Evolutionary conservation across 2,888 invertebrate genomes (phyloP), one percentile per base, ranked within the genome.

Genomic region (Chrysotoxum bicinctum): DNA sequence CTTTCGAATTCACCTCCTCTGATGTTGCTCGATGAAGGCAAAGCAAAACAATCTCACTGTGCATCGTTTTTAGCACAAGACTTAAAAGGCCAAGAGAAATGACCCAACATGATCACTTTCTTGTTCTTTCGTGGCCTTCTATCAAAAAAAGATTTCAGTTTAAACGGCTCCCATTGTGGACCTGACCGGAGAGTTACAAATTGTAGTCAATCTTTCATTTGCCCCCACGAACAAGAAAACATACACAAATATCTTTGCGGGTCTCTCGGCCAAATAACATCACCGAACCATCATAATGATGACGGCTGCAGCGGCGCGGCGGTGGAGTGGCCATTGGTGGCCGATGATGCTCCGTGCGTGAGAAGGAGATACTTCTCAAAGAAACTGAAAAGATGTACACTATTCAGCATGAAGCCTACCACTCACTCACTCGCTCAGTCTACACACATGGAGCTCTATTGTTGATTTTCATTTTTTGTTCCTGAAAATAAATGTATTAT

Each of bases 101-200:
- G 74, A 79, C 84, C 70, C 54, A 70, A 79, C 80, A 80, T 62
- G 79, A 58, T 79, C 83, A 70, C 62, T 79, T 79, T 74, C 74
- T 79, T 84, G 79, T 79, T 79, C 75, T 69, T 68, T 40, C 80
- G 69, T 84, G 78, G 75, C 79, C 79, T 58, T 58, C 66, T 75
- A 84, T 84, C 75, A 75, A 66, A 79, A 80, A 80, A 75, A 45
- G 70, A 84, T 84, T 84, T 80, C 80, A 84, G 75, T 79, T 84
- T 75, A 84, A 84, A 84, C 84, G 80, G 80, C 70, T 84, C 84
- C 80, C 84, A 83, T 83, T 80, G 84, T 84, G 75, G 64, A 54
- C 58, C 74, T 70, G 79, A 84, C 66, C 73, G 62, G 72, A 56
- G 68, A 77, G 54, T 85, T 68, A 85, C 81, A 85, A 85, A 85